Evolutionary conservation across 2,797 vertebrate genomes (phyloP).

Genomic region (Artibeus lituratus): DNA sequence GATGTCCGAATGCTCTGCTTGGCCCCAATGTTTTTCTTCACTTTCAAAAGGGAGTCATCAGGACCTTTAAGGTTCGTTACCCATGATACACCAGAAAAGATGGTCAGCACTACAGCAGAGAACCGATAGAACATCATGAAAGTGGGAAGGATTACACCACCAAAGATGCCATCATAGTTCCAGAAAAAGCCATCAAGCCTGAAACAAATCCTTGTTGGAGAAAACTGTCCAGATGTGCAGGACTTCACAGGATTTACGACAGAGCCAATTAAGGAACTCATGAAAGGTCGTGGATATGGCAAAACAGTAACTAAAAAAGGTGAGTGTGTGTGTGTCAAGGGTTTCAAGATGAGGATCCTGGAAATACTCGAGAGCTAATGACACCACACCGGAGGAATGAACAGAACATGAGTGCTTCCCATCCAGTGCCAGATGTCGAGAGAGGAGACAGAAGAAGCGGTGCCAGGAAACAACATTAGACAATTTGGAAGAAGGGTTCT

Average conservation of each 20-base stretch:
- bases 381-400: not conserved
- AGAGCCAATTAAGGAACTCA: not conserved
- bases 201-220: not conserved
- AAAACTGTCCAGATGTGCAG: not conserved
- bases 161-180: not conserved
- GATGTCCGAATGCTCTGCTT: not conserved
- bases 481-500: not conserved
- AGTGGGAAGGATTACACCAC: not conserved
- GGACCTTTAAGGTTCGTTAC: not conserved
- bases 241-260: not conserved
- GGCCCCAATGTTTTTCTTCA: not conserved
- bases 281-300: not conserved
- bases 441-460: not conserved
- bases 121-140: not conserved
- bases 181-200: not conserved
- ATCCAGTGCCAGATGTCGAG: not conserved
- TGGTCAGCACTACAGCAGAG: not conserved
- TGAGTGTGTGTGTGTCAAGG: not conserved
- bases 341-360: not conserved
- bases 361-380: not conserved
- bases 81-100: not conserved
- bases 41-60: not conserved
- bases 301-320: not conserved
- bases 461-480: not conserved
- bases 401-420: not conserved